A percentile compares a stretch with the other conserved stretches of the same genome.
Conservation (phyloP, 2,797 vertebrate species). For the Myotis vivesi region DNA sequence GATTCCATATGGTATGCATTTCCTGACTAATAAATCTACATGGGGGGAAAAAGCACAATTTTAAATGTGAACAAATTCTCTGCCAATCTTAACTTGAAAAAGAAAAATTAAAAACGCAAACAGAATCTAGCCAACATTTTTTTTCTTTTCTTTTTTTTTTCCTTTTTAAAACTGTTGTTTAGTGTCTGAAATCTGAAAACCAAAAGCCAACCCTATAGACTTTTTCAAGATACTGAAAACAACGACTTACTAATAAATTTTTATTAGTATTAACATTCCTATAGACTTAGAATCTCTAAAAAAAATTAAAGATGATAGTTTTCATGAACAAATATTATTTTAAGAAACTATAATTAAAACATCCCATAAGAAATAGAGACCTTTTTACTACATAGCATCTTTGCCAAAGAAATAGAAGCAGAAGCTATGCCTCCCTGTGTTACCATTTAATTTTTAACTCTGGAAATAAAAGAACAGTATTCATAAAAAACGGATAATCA, state of each 20-base stretch:
- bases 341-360: neutral
- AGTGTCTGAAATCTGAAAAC: constrained; percentile 12
- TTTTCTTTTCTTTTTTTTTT: neutral
- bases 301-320: neutral
- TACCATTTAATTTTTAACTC: neutral
- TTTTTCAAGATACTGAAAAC: constrained; percentile 3
- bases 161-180: neutral
- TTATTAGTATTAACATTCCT: neutral
- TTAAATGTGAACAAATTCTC: neutral
- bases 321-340: neutral
- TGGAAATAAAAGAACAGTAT: neutral
- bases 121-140: neutral
- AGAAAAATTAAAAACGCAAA: neutral
- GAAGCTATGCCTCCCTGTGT: neutral
- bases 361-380: neutral
- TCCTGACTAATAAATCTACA: neutral
- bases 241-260: neutral
- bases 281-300: neutral
- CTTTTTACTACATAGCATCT: neutral
- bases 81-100: neutral
- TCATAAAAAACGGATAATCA: neutral
- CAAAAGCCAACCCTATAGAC: neutral
- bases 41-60: neutral
- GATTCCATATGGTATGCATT: neutral
- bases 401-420: neutral